Percentiles rank a stretch among this genome's conserved stretches.
phyloP scores from a whole-genome alignment of 2,888 invertebrate species.

The Himalopsyche kuldschensis region DNA sequence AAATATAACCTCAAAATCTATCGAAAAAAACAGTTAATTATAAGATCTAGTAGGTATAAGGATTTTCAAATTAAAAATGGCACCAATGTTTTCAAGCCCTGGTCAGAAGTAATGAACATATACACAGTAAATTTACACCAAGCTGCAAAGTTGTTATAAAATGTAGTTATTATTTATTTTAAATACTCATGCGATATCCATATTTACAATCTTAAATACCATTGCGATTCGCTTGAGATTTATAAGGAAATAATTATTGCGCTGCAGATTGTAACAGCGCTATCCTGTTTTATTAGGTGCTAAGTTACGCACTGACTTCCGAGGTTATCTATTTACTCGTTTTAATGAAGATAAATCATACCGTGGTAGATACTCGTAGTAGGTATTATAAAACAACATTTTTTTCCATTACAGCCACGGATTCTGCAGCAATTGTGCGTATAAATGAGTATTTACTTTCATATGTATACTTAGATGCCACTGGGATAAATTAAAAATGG shows the following conservation, averaged over 20 bases:
- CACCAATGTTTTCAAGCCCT: not conserved
- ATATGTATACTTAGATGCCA: no score
- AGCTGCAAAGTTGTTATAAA: constrained; percentile 5
- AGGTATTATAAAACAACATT: no score
- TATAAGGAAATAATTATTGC: constrained; percentile 2
- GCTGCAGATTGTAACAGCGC: not conserved
- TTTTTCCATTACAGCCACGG: no score
- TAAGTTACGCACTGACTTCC: not conserved
- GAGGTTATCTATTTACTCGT: not conserved
- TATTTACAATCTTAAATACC: not conserved
- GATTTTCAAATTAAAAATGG: no score
- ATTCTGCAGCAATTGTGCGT: no score
- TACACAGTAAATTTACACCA: constrained; percentile 3
- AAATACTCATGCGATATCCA: constrained; percentile 16
- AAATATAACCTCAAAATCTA: no score
- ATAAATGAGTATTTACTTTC: no score
- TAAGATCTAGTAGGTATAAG: no score
- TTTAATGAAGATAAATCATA: no score
- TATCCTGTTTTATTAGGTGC: constrained; percentile 14
- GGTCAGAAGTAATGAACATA: not conserved
- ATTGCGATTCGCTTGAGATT: constrained; percentile 5
- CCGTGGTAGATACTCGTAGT: no score
- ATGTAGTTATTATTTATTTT: constrained; percentile 25
- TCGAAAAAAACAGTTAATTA: no score
- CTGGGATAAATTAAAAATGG: no score